Evolutionary conservation across 1,140 invertebrate genomes (phyloP).

Genomic region (Zaprionus ghesquierei): DNA sequence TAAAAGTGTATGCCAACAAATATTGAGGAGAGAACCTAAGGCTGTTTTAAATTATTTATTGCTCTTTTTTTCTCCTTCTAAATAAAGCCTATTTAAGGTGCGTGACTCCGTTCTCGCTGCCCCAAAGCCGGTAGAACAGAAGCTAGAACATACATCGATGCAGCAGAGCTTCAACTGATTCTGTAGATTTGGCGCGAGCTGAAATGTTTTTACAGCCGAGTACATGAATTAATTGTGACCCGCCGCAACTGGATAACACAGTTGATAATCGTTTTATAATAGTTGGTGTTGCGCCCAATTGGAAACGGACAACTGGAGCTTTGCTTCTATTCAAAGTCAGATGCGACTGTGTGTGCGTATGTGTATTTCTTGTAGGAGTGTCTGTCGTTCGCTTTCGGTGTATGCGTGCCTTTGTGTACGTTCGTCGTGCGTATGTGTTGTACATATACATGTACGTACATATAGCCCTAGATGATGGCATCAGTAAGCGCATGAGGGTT

Average conservation of each 20-base stretch:
- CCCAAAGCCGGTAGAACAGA: not conserved
- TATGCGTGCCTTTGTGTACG: not conserved
- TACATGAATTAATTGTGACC: slow-evolving; percentile 51
- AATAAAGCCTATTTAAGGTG: not conserved
- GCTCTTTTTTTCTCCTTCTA: not conserved
- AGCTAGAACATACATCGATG: not conserved
- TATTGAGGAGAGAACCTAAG: not conserved
- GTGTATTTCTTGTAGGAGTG: not conserved
- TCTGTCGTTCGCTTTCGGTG: not conserved
- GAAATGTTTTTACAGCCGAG: slow-evolving; percentile 69
- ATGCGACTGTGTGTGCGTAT: not conserved
- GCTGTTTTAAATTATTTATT: not conserved
- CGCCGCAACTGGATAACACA: slow-evolving; percentile 16
- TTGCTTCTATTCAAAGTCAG: not conserved
- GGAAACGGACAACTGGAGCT: slow-evolving; percentile 27
- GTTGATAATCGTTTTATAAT: slow-evolving; percentile 69
- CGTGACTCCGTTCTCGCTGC: not conserved
- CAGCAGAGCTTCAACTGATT: not conserved
- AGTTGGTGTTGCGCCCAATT: slow-evolving; percentile 38
- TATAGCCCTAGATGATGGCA: slow-evolving; percentile 43
- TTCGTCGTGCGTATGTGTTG: not conserved
- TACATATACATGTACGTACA: not conserved
- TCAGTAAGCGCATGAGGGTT: slow-evolving; percentile 57
- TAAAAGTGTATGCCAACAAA: not conserved
- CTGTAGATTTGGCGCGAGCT: not conserved